These are phyloP conservation scores for Hozukius guyotensis DNA, from an alignment of 2,797 vertebrate species.

Conservation along the genomic window DNA sequence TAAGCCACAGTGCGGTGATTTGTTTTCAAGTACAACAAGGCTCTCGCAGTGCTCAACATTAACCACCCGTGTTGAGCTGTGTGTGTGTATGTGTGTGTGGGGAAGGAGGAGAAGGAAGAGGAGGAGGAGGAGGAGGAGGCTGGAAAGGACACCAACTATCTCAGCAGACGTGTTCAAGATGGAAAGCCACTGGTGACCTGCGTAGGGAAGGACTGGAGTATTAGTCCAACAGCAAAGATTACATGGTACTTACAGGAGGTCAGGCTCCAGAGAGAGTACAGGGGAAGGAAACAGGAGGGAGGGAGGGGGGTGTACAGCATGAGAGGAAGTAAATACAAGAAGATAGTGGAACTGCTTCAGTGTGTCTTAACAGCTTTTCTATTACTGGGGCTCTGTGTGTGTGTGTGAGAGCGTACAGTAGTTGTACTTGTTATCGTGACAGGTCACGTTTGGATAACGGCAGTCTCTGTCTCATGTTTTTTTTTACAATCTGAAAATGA, in stretches of 20 bases:
- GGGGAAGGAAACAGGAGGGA: neutral
- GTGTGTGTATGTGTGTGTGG: neutral
- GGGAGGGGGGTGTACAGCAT: neutral
- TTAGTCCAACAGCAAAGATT: slow-evolving; percentile 73
- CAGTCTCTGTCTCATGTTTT: neutral
- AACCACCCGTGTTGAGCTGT: slow-evolving; percentile 41
- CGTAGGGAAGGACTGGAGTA: slow-evolving; percentile 43
- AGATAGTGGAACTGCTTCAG: slow-evolving; percentile 27
- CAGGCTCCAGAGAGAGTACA: slow-evolving; percentile 40
- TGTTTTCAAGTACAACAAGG: slow-evolving; percentile 73
- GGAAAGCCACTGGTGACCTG: slow-evolving; percentile 70
- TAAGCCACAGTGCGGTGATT: slow-evolving; percentile 70
- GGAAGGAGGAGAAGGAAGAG: too few species aligned
- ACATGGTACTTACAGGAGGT: slow-evolving; percentile 69
- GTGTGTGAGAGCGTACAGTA: neutral
- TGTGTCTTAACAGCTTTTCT: slow-evolving; percentile 29
- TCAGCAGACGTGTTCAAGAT: slow-evolving; percentile 60
- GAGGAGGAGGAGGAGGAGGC: neutral
- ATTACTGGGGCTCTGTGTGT: slow-evolving; percentile 9
- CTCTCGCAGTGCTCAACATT: slow-evolving; percentile 44
- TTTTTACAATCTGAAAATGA: neutral
- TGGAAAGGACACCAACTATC: slow-evolving; percentile 37
- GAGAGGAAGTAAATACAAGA: slow-evolving; percentile 23
- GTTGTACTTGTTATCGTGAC: slow-evolving; percentile 14
- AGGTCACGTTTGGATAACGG: slow-evolving; percentile 9